These are phyloP conservation scores for Rhea pennata DNA, from an alignment of 2,113 vertebrate species.

Conservation along the genomic window DNA sequence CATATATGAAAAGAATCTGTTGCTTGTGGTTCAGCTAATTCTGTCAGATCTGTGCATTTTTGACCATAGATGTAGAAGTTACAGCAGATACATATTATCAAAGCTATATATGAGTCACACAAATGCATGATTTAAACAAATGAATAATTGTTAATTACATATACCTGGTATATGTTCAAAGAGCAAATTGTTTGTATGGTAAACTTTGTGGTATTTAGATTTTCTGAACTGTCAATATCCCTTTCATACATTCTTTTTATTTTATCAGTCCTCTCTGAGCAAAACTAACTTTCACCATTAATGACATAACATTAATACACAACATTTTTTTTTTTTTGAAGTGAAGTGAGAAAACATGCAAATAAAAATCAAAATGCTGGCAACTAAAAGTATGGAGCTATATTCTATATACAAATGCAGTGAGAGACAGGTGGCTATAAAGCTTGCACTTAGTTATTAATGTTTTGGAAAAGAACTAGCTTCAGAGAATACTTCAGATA, in stretches of 20 bases:
- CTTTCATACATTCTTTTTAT: not conserved
- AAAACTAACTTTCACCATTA: not conserved
- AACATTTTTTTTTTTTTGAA: not conserved
- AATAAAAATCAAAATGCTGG: not conserved
- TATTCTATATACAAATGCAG: not conserved
- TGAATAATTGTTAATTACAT: rapidly evolving
- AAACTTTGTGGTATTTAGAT: not conserved
- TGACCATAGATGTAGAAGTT: not conserved
- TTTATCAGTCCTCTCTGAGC: not conserved
- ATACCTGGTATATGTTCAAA: rapidly evolving
- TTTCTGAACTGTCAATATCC: not conserved
- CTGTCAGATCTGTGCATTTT: not conserved
- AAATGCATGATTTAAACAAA: not conserved
- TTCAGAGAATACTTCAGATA: not conserved
- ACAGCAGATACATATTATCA: not conserved
- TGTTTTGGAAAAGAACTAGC: not conserved
- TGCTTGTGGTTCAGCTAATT: not conserved
- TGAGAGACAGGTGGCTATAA: not conserved
- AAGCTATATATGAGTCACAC: not conserved
- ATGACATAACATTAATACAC: not conserved
- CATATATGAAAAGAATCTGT: not conserved
- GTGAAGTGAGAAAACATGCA: not conserved
- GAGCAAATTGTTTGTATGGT: not conserved
- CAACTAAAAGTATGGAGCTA: not conserved
- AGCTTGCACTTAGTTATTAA: not conserved